phyloP scores from a whole-genome alignment of 1,140 invertebrate genomes.

The Pissodes strobi region DNA sequence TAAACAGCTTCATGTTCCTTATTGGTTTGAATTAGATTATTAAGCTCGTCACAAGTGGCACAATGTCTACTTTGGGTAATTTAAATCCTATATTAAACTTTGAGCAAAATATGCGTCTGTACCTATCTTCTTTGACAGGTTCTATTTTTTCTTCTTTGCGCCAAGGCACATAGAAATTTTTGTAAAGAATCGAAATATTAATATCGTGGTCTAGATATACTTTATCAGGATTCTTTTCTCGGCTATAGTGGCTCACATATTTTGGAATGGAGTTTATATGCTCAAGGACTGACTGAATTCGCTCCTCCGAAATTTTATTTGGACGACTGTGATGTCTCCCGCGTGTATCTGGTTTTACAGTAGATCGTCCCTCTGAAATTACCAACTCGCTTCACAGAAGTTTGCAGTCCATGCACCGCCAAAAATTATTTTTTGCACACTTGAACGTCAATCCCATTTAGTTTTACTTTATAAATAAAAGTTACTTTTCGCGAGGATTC shows the following conservation, averaged over 20 bases:
- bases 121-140: slow-evolving; percentile 6
- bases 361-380: neutral
- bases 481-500: no score
- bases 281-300: neutral
- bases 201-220: no score
- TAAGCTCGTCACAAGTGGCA: slow-evolving; percentile 10
- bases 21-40: no score
- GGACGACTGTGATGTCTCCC: neutral
- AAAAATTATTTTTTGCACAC: no score
- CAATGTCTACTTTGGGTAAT: slow-evolving; percentile 23
- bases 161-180: slow-evolving; percentile 11
- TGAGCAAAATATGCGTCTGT: slow-evolving; percentile 15
- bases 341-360: neutral
- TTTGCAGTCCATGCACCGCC: no score
- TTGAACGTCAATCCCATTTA: no score
- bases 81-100: slow-evolving; percentile 25
- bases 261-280: slow-evolving; percentile 16
- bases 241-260: no score
- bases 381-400: no score
- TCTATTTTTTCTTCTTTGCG: slow-evolving; percentile 7
- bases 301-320: neutral
- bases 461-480: no score
- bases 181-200: slow-evolving; percentile 9
- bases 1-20: neutral
- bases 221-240: slow-evolving; percentile 20